phyloP scores from a whole-genome alignment of 2,888 invertebrate genomes.

The Agriotes lineatus region DNA sequence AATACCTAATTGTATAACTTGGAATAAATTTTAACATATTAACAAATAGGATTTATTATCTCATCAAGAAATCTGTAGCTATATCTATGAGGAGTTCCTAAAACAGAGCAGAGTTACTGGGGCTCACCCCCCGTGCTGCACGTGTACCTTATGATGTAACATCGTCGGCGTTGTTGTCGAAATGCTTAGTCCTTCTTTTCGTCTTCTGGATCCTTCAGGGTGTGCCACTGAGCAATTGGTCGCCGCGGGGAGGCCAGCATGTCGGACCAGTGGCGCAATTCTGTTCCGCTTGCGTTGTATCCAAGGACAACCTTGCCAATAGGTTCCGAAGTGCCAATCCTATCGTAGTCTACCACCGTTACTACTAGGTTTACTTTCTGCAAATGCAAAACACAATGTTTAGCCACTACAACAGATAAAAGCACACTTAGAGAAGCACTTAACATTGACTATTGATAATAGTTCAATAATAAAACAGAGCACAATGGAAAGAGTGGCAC shows the following conservation, averaged over 20 bases:
- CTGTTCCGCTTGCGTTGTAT: slow-evolving; percentile 97
- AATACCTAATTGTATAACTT: slow-evolving; percentile 36
- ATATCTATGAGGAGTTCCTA: slow-evolving; percentile 36
- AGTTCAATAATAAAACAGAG: too few relatives aligned
- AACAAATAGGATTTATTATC: slow-evolving; percentile 43
- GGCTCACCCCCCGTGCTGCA: too few relatives aligned
- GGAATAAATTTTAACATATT: slow-evolving; percentile 40
- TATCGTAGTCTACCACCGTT: slow-evolving; percentile 99
- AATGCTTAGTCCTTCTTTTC: slow-evolving; percentile 83
- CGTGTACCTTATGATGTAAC: slow-evolving; percentile 23
- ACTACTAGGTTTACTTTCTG: slow-evolving; percentile 99
- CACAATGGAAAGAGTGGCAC: too few relatives aligned
- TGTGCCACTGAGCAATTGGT: slow-evolving; percentile 99
- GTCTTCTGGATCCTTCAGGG: slow-evolving; percentile 97
- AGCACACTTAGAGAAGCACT: too few relatives aligned
- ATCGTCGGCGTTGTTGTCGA: slow-evolving; percentile 39
- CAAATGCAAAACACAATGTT: too few relatives aligned
- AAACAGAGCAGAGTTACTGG: background rate
- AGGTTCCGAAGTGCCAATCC: slow-evolving; percentile 99
- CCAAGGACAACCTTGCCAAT: slow-evolving; percentile 98
- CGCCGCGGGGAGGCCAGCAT: slow-evolving; percentile 99
- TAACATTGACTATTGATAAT: too few relatives aligned
- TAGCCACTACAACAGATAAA: too few relatives aligned
- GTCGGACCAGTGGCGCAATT: slow-evolving; percentile 99
- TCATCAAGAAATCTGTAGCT: slow-evolving; percentile 36